Base-by-base conservation (phyloP, 2,888 invertebrate genomes). In the Synanthedon myopaeformis region DNA sequence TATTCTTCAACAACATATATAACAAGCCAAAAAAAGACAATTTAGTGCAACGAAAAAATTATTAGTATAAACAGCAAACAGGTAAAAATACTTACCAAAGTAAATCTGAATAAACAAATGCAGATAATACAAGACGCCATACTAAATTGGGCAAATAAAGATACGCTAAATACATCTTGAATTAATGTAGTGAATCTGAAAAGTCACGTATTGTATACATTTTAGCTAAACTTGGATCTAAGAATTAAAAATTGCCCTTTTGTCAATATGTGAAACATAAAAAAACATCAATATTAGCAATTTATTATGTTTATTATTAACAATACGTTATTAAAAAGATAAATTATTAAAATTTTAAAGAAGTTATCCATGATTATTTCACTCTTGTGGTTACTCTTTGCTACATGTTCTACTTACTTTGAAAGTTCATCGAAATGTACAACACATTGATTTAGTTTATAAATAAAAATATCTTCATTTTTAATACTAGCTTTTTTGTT, bases 111-210 rank as follows among this genome's bases (percentile, higher is more conserved):
- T 5, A 81, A 64, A 42, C 76, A 76, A 53, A 79, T 69, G 57
- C 83, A 83, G 56, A 82, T 74, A 13, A 79, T 69, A 54, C 69
- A 71, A 1, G 81, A 78, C 2, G 77, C 70, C 63, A 77, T 62
- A 52, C 72, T 62, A 42, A 82, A 77, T 58, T 81, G 82, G 10
- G 71, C 57, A 58, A 83, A 79, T 42, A 82, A 41, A 12, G 17
- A 0, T 8, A 51, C 12, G n/a, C 51, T 51, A 51, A 51, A 51
- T 12, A 51, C 41, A 35, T 35, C 35, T 35, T 51, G n/a, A 28
- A 51, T n/a, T 11, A 51, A 19, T 35, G 12, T 51, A n/a, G 3
- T 8, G n/a, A 51, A 35, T 14, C 51, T 51, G 35, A 50, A 50
- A 50, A 12, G 13, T 35, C 6, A 35, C 23, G 1, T 5, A 23